A percentile compares a stretch with the other conserved stretches of the same genome.
phyloP scores from a whole-genome alignment of 2,888 invertebrate genomes.

The Agapostemon virescens region DNA sequence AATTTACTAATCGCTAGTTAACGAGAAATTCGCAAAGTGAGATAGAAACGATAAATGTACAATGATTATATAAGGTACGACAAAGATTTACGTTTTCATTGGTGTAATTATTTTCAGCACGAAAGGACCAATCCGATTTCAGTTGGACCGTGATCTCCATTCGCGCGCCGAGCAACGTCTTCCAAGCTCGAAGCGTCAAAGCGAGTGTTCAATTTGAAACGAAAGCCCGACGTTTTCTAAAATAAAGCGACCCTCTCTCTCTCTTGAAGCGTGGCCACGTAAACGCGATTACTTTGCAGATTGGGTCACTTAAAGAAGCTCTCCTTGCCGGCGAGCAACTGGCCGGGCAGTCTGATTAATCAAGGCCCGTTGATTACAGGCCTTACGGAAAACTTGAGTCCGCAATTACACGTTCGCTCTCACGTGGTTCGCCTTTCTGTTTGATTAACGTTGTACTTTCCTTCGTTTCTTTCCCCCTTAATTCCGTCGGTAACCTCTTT shows the following conservation, averaged over 20 bases:
- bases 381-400: conserved; percentile 42
- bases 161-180: background rate
- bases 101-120: background rate
- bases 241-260: background rate
- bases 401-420: conserved; percentile 56
- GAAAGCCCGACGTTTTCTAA: background rate
- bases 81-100: background rate
- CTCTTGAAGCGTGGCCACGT: background rate
- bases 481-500: conserved; percentile 28
- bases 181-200: background rate
- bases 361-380: conserved; percentile 65
- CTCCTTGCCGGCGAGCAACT: conserved; percentile 53
- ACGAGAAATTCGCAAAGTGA: too few relatives aligned
- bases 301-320: conserved; percentile 38
- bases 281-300: conserved; percentile 37
- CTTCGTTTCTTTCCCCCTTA: conserved; percentile 19
- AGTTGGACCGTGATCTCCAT: background rate
- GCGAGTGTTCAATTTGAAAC: background rate
- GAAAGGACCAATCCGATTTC: background rate
- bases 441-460: conserved; percentile 57
- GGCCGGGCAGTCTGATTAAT: conserved; percentile 63
- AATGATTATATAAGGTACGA: too few relatives aligned
- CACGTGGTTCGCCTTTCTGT: conserved; percentile 49
- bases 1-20: too few relatives aligned
- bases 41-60: too few relatives aligned